Base-by-base conservation (phyloP, 2,888 invertebrate species). In the Hydrotaea diabolus region DNA sequence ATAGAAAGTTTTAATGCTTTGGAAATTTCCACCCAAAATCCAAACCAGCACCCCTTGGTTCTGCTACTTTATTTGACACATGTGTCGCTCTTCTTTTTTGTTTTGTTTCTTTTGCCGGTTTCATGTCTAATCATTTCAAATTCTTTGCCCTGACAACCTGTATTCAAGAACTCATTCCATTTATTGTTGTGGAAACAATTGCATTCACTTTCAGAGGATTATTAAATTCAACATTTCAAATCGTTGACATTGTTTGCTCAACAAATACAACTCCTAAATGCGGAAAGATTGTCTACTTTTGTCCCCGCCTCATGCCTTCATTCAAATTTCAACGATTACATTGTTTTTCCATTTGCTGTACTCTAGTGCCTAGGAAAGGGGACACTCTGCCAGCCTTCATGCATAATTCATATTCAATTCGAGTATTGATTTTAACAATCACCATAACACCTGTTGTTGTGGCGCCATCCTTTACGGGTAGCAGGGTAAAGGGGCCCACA, bases 371-470 rank as follows among this genome's bases (percentile, higher is more conserved):
- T 49, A 13, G 49, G n/a, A 49, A 15, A n/a, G 9, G 39, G 39
- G 11, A 39, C 39, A 39, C 39, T 9, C 7, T 39, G 1, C 39
- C 11, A 8, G 9, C 39, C 3, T 39, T 8, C 39, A 13, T 39
- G 9, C n/a, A 49, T 49, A 49, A 64, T 64, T 43, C 13, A 43
- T 19, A 66, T 66, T 66, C 19, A 17, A 11, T 11, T 19, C 43
- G 17, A 8, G 17, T 23, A 46, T 69, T 69, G 69, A 69, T 69
- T 43, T 21, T 23, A 15, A 13, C 69, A 46, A 69, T 69, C 62
- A 62, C 43, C 43, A 23, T 13, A 43, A 46, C 11, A 69, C 69
- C 69, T 69, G 69, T 69, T 69, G 69, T 69, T 69, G 23, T 19
- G 62, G 36, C 36, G 53, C n/a, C n/a, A 17, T 11, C 43, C 46